Conservation (phyloP, 2,113 vertebrate species). For the Chamaetylas fuelleborni region DNA sequence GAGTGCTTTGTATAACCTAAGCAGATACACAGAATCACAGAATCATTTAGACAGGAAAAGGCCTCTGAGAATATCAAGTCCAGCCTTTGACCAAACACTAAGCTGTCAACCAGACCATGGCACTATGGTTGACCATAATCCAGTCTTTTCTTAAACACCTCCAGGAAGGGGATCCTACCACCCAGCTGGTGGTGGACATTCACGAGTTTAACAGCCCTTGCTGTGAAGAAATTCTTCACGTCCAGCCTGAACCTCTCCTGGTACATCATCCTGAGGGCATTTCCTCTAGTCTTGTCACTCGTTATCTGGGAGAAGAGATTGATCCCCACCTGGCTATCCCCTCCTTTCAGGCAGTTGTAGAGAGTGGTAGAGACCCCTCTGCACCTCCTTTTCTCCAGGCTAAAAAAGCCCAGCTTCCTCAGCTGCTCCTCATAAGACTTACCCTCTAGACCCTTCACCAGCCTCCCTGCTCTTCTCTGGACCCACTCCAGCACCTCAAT, state of each 20-base stretch:
- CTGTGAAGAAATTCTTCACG: not conserved
- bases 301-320: not conserved
- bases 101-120: rapidly evolving
- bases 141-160: not conserved
- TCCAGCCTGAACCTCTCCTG: no score
- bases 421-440: not conserved
- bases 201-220: not conserved
- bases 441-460: not conserved
- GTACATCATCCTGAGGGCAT: not conserved
- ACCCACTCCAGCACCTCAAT: not conserved
- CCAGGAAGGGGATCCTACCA: not conserved
- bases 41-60: not conserved
- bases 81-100: not conserved
- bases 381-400: not conserved
- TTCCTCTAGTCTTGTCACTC: not conserved
- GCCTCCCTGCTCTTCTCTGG: not conserved
- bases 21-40: not conserved
- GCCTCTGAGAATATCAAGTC: not conserved
- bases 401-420: not conserved
- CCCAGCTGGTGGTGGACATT: not conserved
- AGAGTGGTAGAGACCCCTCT: rapidly evolving
- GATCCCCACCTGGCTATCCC: no score
- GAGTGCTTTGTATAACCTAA: not conserved
- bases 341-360: not conserved
- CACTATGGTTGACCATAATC: not conserved